phyloP scores from a whole-genome alignment of 2,797 vertebrate species.

The Corythornis leucogaster region DNA sequence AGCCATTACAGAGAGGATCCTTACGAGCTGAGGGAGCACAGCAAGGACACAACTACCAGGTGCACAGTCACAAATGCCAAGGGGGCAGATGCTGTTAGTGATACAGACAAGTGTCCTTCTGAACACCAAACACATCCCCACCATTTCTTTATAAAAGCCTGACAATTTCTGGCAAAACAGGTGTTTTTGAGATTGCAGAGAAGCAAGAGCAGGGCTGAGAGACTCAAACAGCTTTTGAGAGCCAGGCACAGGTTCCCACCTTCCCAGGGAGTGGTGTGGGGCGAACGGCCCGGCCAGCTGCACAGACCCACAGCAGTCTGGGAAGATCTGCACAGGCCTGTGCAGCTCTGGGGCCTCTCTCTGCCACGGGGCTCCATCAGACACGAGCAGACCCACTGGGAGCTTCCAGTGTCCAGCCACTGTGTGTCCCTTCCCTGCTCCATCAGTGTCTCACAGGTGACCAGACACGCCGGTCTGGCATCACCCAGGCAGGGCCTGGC shows the following conservation, averaged over 20 bases:
- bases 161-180: neutral
- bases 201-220: neutral
- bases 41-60: neutral
- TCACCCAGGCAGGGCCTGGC: neutral
- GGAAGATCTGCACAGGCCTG: neutral
- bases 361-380: neutral
- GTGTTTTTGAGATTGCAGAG: neutral
- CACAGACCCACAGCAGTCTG: neutral
- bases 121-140: neutral
- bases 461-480: no score
- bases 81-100: rapidly evolving
- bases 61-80: neutral
- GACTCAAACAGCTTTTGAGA: neutral
- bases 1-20: neutral
- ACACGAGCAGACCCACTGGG: neutral
- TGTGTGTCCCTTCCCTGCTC: no score
- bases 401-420: neutral
- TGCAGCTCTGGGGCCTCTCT: neutral
- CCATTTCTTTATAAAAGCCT: neutral
- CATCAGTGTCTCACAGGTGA: neutral
- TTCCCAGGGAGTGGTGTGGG: neutral
- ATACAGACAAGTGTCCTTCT: neutral
- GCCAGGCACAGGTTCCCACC: neutral
- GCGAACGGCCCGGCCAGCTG: neutral
- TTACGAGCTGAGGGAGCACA: neutral